A percentile compares a stretch with the other conserved stretches of the same genome.
These are phyloP conservation scores for Osmerus eperlanus DNA, from an alignment of 2,113 vertebrate species.

Conservation along the genomic window DNA sequence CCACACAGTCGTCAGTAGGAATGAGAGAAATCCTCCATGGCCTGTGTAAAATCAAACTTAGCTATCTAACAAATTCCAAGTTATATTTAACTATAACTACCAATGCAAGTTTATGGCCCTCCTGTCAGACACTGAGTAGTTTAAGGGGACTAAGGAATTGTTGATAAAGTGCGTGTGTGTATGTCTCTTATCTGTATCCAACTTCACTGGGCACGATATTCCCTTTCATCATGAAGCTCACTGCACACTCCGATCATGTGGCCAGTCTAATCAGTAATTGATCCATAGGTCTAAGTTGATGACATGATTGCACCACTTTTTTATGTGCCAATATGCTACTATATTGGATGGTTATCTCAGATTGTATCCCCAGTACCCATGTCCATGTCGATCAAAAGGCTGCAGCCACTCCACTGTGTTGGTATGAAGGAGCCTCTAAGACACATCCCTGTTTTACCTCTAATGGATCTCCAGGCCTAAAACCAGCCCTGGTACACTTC, in stretches of 20 bases:
- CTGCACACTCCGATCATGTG: too few relatives aligned
- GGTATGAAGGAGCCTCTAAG: constrained; percentile 45
- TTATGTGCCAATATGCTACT: too few relatives aligned
- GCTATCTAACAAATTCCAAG: constrained; percentile 40
- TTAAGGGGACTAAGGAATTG: constrained; percentile 13
- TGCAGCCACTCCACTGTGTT: neutral
- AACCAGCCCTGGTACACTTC: constrained; percentile 25
- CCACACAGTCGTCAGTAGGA: constrained; percentile 42
- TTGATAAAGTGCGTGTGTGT: constrained; percentile 16
- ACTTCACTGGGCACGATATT: too few relatives aligned
- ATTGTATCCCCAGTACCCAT: too few relatives aligned
- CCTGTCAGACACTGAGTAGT: constrained; percentile 23
- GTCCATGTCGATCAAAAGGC: neutral
- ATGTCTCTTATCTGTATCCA: neutral
- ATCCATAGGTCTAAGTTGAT: too few relatives aligned
- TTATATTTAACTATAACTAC: neutral
- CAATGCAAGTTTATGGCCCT: constrained; percentile 15
- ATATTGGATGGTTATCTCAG: too few relatives aligned
- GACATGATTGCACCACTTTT: too few relatives aligned
- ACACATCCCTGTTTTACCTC: constrained; percentile 31
- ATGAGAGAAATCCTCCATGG: constrained; percentile 69
- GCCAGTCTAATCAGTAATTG: too few relatives aligned
- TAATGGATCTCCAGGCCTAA: constrained; percentile 35
- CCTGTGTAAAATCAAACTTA: constrained; percentile 48
- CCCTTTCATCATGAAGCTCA: too few relatives aligned